Conservation (phyloP, 2,888 invertebrate genomes). For the Rosalia funebris region DNA sequence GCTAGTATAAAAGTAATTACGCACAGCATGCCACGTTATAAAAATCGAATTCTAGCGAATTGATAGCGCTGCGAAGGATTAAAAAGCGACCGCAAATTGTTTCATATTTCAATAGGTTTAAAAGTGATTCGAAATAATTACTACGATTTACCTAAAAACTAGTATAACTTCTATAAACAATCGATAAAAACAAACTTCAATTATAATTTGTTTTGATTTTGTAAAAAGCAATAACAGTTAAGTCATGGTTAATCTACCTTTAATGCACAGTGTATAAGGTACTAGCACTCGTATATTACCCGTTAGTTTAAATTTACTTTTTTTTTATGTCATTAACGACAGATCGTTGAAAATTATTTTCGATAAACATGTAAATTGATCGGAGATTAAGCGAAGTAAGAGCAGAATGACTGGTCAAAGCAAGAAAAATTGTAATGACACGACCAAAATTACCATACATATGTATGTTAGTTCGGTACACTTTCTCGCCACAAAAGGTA, state of each 20-base stretch:
- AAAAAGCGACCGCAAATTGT: slow-evolving; percentile 14
- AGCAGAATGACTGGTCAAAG: not conserved
- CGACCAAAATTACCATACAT: slow-evolving; percentile 10
- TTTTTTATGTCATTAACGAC: slow-evolving; percentile 1
- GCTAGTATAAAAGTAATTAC: slow-evolving; percentile 7
- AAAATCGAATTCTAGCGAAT: slow-evolving; percentile 5
- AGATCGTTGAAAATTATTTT: slow-evolving; percentile 1
- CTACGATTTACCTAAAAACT: slow-evolving; percentile 9
- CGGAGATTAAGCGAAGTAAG: not conserved
- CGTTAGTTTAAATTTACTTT: slow-evolving; percentile 20
- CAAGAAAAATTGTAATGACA: slow-evolving; percentile 8
- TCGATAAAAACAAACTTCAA: slow-evolving; percentile 24
- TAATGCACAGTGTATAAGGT: slow-evolving; percentile 7
- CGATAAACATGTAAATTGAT: slow-evolving; percentile 12
- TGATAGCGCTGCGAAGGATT: slow-evolving; percentile 11
- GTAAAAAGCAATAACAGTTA: slow-evolving; percentile 31
- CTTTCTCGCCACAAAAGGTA: slow-evolving; percentile 1
- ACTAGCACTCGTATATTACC: slow-evolving; percentile 5
- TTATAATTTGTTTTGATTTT: slow-evolving; percentile 24
- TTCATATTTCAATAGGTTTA: slow-evolving; percentile 14
- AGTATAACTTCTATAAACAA: slow-evolving; percentile 14
- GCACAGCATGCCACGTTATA: not conserved
- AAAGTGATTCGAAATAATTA: slow-evolving; percentile 19
- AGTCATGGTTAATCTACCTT: slow-evolving; percentile 30
- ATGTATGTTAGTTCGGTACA: not conserved